Evolutionary conservation across 2,888 invertebrate species (phyloP).

Genomic region (Meandrusa payeni): DNA sequence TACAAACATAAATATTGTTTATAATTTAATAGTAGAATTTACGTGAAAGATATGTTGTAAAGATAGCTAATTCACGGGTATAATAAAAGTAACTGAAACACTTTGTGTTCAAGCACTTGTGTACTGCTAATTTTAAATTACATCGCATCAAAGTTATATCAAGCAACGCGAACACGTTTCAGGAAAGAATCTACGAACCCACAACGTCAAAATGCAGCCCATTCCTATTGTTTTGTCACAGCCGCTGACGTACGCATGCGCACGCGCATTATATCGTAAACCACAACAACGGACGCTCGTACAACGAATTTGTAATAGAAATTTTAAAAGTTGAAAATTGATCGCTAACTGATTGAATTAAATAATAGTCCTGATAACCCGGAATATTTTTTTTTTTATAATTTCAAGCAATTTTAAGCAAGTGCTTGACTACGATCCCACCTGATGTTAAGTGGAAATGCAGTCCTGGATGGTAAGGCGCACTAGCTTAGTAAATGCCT

Average conservation of each 20-base stretch:
- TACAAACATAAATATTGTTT: no score
- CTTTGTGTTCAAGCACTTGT: slow-evolving; percentile 12
- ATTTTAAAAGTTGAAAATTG: neutral
- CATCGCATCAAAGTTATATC: slow-evolving; percentile 15
- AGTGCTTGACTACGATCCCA: no score
- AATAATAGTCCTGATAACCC: no score
- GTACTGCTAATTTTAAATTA: neutral
- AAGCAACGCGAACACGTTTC: slow-evolving; percentile 24
- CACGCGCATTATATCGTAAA: slow-evolving; percentile 10
- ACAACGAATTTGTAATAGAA: slow-evolving; percentile 10
- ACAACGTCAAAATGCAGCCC: slow-evolving; percentile 24
- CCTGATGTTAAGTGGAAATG: no score
- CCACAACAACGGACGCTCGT: slow-evolving; percentile 18
- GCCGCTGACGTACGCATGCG: slow-evolving; percentile 4
- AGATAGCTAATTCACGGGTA: no score
- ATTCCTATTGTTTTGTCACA: slow-evolving; percentile 21
- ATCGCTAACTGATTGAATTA: slow-evolving; percentile 6
- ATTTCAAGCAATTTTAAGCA: no score
- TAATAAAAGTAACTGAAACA: neutral
- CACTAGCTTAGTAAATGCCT: no score
- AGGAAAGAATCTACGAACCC: slow-evolving; percentile 26
- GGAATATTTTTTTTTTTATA: no score
- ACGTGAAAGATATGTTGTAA: no score
- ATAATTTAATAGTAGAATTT: no score
- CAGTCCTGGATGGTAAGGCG: no score